Base-by-base conservation (phyloP, 2,797 vertebrate species). In the Peromyscus eremicus region DNA sequence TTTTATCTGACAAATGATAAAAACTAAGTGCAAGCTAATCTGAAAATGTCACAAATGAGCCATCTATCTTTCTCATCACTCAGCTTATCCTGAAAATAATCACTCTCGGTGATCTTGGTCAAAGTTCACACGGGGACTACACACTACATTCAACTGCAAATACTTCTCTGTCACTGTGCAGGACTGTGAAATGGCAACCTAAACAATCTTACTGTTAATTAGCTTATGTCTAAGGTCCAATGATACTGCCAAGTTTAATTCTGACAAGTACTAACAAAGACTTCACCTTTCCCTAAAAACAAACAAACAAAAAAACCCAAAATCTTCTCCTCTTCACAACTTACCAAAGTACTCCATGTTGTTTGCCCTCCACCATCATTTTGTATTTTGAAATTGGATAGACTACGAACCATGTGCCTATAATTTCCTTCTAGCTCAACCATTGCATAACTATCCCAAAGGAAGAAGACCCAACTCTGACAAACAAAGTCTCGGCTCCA, bases 21-120 rank as follows among this genome's bases (percentile, higher is more conserved):
- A 86, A 95, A 92, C 83, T 75, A 96, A 96, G 88, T 55, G 91
- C 0, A 81, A 60, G 43, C 14, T 92, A 70, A 94, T 92, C 62
- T 64, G 70, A 94, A 97, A 93, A 85, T 49, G 46, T 93, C 52
- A 95, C 57, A 96, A 86, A 94, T 70, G 57, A 97, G 82, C 70
- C 43, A 91, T 71, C 64, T 32, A 68, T 81, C 77, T 94, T 62
- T 94, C 60, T 95, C 89, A 95, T 90, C 64, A 88, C 76, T 95
- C 57, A 86, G 25, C 37, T 86, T 85, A 64, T 60, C 43, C 55
- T 79, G 75, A 92, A 97, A 96, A 94, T n/a, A 93, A 60, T 70
- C 84, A 85, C 91, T 94, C n/a, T 62, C 83, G 85, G 85, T 23
- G 4, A 89, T 40, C 73, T 83, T 82, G 81, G 27, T 37, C 57